Conservation (phyloP, 2,888 invertebrate genomes). For the Drosophila lacicola region DNA sequence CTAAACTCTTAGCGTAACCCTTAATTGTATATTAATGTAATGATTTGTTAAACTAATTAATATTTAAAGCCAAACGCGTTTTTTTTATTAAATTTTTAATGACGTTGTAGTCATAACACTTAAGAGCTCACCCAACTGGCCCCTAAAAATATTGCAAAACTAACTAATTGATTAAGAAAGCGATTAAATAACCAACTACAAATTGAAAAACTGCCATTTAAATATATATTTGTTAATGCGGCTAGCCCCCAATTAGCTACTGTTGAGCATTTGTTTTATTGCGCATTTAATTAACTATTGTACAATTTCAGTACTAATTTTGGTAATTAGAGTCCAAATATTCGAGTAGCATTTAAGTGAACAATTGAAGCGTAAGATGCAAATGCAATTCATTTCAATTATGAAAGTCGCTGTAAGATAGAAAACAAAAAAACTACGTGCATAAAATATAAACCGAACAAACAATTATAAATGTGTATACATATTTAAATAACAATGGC, state of each 20-base stretch:
- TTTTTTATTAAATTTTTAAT: constrained; percentile 75
- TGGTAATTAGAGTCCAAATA: constrained; percentile 40
- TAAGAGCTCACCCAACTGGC: constrained; percentile 40
- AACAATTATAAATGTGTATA: constrained; percentile 72
- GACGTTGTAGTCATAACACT: constrained; percentile 83
- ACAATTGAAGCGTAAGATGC: constrained; percentile 46
- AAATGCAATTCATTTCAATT: constrained; percentile 45
- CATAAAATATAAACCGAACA: constrained; percentile 18
- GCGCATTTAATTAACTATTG: constrained; percentile 47
- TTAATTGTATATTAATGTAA: constrained; percentile 59
- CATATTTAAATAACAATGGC: constrained; percentile 43
- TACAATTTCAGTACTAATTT: constrained; percentile 25
- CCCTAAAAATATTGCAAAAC: constrained; percentile 33
- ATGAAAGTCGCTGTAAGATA: constrained; percentile 65
- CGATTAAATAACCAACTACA: constrained; percentile 19
- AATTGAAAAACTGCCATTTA: constrained; percentile 67
- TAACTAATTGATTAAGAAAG: constrained; percentile 42
- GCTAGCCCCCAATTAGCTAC: constrained; percentile 28
- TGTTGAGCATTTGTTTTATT: constrained; percentile 58
- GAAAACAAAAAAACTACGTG: constrained; percentile 23
- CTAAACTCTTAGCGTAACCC: constrained; percentile 70
- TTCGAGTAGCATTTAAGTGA: constrained; percentile 61
- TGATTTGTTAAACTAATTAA: constrained; percentile 72
- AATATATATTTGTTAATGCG: constrained; percentile 45
- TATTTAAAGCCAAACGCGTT: constrained; percentile 63